Conservation (phyloP, 2,888 invertebrate genomes). For the Leptopilina myrica region DNA sequence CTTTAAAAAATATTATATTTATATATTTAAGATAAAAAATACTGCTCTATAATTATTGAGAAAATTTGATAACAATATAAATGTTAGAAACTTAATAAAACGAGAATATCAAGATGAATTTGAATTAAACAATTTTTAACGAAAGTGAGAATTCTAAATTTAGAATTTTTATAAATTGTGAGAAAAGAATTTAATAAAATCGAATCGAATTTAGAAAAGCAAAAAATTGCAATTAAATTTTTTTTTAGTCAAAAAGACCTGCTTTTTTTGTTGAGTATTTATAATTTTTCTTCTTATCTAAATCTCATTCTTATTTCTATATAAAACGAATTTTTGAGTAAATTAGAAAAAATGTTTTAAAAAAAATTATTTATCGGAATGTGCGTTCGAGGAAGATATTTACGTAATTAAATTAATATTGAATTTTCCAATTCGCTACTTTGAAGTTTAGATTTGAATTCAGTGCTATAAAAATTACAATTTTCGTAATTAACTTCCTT, state of each 20-base stretch:
- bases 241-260: not conserved
- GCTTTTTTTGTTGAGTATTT: not conserved
- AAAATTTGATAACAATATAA: not conserved
- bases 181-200: no score
- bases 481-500: not conserved
- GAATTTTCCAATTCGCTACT: not conserved
- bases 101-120: not conserved
- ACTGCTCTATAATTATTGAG: not conserved
- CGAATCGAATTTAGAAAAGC: not conserved
- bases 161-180: no score
- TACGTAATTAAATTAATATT: not conserved
- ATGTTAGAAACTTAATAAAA: no score
- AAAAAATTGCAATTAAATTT: not conserved
- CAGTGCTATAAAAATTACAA: not conserved
- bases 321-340: not conserved
- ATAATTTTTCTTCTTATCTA: not conserved
- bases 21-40: slow-evolving; percentile 22
- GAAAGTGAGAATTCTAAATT: not conserved
- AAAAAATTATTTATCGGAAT: not conserved
- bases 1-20: slow-evolving; percentile 12
- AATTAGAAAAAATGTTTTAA: no score
- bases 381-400: slow-evolving; percentile 6
- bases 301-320: not conserved
- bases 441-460: no score
- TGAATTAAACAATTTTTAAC: not conserved